Conservation (phyloP, 2,113 vertebrate species). For the Acrocephalus arundinaceus region DNA sequence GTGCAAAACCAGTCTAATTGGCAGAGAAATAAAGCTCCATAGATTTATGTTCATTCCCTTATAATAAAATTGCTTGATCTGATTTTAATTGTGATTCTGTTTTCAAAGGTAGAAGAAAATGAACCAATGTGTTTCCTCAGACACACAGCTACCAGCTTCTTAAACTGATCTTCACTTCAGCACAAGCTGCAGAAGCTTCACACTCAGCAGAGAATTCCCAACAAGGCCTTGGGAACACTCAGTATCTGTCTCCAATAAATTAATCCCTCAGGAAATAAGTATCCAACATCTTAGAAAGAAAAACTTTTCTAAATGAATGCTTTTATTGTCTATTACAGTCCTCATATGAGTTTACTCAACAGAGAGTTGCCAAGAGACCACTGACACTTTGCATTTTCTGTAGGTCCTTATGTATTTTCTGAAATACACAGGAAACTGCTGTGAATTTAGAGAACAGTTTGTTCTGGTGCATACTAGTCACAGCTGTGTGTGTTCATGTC, state of each 20-base stretch:
- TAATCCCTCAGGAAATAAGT: not conserved
- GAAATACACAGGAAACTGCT: not conserved
- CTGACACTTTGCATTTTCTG: not conserved
- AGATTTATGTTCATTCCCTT: not conserved
- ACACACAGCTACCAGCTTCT: not conserved
- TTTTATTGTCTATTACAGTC: not conserved
- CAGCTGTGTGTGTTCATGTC: not conserved
- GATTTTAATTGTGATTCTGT: not conserved
- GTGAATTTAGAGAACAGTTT: not conserved
- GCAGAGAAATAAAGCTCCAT: not conserved
- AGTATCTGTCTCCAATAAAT: not conserved
- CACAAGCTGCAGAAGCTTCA: not conserved
- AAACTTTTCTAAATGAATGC: not conserved
- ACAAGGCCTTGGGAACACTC: not conserved
- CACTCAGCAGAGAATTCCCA: not conserved
- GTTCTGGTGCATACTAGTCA: not conserved
- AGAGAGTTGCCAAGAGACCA: not conserved
- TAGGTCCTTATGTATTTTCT: not conserved
- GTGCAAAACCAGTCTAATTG: not conserved
- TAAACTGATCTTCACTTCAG: not conserved
- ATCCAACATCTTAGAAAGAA: not conserved
- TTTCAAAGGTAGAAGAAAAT: slow-evolving; percentile 11
- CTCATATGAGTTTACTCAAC: not conserved
- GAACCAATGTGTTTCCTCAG: not conserved
- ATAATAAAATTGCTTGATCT: not conserved